Conservation (phyloP, 2,888 invertebrate species). For the Phortica okadai region DNA sequence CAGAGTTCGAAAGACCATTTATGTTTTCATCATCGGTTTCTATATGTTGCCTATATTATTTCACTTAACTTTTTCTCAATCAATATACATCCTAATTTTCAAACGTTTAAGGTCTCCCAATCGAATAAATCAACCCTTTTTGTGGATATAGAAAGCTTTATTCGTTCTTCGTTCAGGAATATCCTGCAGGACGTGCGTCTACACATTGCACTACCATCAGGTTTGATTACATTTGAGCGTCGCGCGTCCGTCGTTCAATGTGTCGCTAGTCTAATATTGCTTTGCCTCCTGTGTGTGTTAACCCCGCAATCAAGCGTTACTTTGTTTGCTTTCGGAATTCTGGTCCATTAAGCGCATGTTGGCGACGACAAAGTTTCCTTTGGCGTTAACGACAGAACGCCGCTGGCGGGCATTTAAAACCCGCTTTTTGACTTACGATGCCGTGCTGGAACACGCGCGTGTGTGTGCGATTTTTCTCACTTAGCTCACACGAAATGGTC, state of each 20-base stretch:
- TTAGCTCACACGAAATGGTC: slow-evolving; percentile 53
- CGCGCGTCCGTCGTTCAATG: background rate
- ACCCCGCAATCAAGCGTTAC: slow-evolving; percentile 66
- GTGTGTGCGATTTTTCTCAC: slow-evolving; percentile 60
- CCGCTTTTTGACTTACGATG: slow-evolving; percentile 17
- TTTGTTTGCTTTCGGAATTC: slow-evolving; percentile 69
- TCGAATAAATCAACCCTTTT: no score
- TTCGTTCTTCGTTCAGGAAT: background rate
- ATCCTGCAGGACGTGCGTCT: no score
- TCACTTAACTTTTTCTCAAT: no score
- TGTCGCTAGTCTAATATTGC: background rate
- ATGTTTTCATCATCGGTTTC: no score
- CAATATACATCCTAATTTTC: no score
- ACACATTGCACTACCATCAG: background rate
- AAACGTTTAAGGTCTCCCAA: no score
- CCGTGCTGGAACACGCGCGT: background rate
- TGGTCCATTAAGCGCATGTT: slow-evolving; percentile 63
- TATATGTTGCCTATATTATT: no score
- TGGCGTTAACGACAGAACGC: slow-evolving; percentile 41
- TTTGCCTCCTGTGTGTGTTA: background rate
- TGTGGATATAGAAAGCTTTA: no score
- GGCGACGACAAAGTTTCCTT: slow-evolving; percentile 27
- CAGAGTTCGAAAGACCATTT: no score
- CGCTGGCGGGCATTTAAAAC: slow-evolving; percentile 42
- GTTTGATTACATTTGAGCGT: slow-evolving; percentile 26